These are phyloP conservation scores for Xanthia togata DNA, from an alignment of 2,888 invertebrate species.

Conservation along the genomic window DNA sequence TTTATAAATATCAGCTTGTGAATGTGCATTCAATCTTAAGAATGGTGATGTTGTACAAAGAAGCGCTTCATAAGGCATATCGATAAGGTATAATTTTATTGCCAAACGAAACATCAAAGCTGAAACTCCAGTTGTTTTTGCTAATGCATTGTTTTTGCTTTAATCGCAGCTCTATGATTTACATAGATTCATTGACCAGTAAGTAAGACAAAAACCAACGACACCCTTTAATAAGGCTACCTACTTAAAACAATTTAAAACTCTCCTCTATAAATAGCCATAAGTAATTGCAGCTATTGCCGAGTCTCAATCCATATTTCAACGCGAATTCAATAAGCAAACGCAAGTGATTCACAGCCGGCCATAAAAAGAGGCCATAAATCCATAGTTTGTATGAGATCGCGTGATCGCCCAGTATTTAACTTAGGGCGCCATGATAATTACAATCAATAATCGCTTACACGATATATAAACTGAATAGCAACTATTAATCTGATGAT, in stretches of 20 bases:
- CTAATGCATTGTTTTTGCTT: background rate
- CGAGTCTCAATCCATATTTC: constrained; percentile 61
- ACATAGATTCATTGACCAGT: constrained; percentile 19
- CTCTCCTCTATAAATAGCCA: constrained; percentile 43
- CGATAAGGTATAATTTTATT: background rate
- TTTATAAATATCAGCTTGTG: constrained; percentile 55
- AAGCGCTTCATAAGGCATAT: constrained; percentile 17
- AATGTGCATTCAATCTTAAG: constrained; percentile 45
- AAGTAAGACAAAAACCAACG: constrained; percentile 21
- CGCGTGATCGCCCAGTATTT: constrained; percentile 83
- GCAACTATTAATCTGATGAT: constrained; percentile 79
- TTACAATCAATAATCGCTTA: constrained; percentile 87
- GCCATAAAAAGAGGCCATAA: constrained; percentile 74
- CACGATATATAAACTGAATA: constrained; percentile 77
- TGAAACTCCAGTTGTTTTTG: background rate
- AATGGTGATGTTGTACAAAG: constrained; percentile 14
- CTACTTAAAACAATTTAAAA: constrained; percentile 46
- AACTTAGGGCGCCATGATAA: constrained; percentile 84
- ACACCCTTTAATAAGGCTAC: constrained; percentile 10
- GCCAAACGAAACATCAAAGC: constrained; percentile 1
- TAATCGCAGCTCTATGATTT: constrained; percentile 24
- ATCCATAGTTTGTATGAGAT: constrained; percentile 72
- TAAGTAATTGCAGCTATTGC: constrained; percentile 56
- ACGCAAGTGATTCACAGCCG: constrained; percentile 57
- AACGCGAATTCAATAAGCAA: constrained; percentile 63